Evolutionary conservation across 2,888 invertebrate genomes (phyloP), one percentile per base, ranked within the genome.

Genomic region (Drosophila cracens): DNA sequence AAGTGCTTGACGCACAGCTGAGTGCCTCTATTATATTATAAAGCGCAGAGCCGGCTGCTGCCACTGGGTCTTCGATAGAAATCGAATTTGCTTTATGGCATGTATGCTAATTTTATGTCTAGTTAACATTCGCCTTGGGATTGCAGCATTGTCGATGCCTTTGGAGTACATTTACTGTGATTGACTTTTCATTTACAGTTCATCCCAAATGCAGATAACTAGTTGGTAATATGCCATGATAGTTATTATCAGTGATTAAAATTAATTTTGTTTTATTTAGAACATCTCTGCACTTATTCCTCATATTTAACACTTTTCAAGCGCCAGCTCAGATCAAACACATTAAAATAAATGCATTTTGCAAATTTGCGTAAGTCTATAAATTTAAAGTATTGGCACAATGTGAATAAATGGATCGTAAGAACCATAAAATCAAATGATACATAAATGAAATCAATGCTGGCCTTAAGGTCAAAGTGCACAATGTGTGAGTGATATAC

Each of bases 11-110:
- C 72, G 70, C 83, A 81, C 83, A 82, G 82, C 74, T 78, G 85
- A 88, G 81, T 81, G 84, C 67, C 76, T 79, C 82, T 72, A 74
- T 76, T 84, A 76, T 73, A 54, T 61, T 73, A 54, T 64, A 63
- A 66, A 43, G 68, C 66, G 46, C 51, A 53, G 63, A 58, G 63
- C 46, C 56, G 43, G 53, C 49, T 38, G 65, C 56, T 46, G 46
- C 53, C 51, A 53, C 57, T 52, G 36, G 53, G 34, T 65, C 48
- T 63, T 52, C 38, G 92, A 92, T 92, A 89, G 81, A 81, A 91
- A 91, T 92, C 91, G 84, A 92, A 90, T 91, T 92, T 90, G 90
- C 87, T 91, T 91, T 91, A 91, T 91, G 89, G 87, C 80, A 89
- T 86, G 84, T 83, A 92, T 88, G 86, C 79, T 83, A 89, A 91